These are phyloP conservation scores for Heliconius melpomene DNA, from an alignment of 1,140 invertebrate genomes.

Conservation along the genomic window DNA sequence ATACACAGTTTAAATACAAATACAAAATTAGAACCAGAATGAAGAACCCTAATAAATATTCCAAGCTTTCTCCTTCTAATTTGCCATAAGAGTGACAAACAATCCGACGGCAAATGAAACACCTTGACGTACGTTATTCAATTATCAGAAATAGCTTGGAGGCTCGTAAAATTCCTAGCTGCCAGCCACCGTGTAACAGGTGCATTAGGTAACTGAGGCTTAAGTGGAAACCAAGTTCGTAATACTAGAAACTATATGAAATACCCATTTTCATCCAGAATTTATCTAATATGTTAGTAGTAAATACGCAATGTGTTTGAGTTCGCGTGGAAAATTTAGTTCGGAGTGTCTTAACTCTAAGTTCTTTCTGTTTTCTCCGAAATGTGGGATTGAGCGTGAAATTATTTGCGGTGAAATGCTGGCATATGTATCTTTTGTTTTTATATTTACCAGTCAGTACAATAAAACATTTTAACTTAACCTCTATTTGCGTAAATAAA, in stretches of 20 bases:
- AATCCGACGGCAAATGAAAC: slow-evolving; percentile 9
- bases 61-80: neutral
- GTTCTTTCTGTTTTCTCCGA: no score
- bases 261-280: no score
- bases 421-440: no score
- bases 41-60: neutral
- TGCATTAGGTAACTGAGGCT: neutral
- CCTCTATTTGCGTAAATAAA: no score
- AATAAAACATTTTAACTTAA: no score
- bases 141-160: neutral
- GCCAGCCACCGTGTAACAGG: neutral
- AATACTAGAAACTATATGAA: neutral
- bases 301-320: no score
- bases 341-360: no score
- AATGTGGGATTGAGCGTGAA: no score
- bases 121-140: slow-evolving; percentile 9
- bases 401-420: no score
- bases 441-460: no score
- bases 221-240: neutral
- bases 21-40: neutral
- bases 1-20: neutral
- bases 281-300: no score
- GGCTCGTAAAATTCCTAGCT: neutral
- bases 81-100: slow-evolving; percentile 13
- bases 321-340: no score